These are phyloP conservation scores for Craterocephalus amniculus DNA, from an alignment of 2,797 vertebrate species.

Conservation along the genomic window DNA sequence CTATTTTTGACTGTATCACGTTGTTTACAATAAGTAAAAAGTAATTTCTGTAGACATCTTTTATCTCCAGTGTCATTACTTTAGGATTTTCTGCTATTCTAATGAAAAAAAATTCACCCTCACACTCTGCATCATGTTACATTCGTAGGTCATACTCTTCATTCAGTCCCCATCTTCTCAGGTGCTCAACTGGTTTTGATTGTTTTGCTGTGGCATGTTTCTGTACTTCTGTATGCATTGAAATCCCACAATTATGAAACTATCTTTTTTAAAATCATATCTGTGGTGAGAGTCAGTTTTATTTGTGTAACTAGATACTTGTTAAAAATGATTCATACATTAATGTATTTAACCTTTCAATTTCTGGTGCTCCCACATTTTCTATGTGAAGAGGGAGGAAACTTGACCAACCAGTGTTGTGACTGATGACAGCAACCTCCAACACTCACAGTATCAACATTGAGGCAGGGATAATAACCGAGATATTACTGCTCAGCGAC, in stretches of 20 bases:
- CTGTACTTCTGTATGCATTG: conserved; percentile 2
- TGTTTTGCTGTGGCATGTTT: not conserved
- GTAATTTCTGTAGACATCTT: conserved; percentile 1
- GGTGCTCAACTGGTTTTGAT: not conserved
- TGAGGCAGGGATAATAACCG: conserved; percentile 20
- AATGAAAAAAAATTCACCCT: not conserved
- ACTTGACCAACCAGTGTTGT: conserved; percentile 12
- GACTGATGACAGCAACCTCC: conserved; percentile 15
- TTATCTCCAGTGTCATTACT: not conserved
- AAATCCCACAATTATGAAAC: conserved; percentile 2
- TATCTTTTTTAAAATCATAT: not conserved
- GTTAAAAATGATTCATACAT: conserved; percentile 19
- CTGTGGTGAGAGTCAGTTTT: not conserved
- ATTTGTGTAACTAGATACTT: not conserved
- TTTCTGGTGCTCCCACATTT: not conserved
- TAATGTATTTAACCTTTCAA: not conserved
- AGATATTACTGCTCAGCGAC: conserved; percentile 3
- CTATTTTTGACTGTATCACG: not conserved
- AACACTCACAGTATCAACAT: conserved; percentile 16
- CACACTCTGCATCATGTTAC: not conserved
- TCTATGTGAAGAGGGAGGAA: not conserved
- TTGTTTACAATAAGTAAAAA: not conserved
- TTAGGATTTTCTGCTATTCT: too few relatives aligned
- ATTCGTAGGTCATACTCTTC: not conserved
- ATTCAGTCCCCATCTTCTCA: not conserved